These are phyloP conservation scores for Ennomos quercinarius DNA, from an alignment of 2,888 invertebrate genomes.

Conservation along the genomic window DNA sequence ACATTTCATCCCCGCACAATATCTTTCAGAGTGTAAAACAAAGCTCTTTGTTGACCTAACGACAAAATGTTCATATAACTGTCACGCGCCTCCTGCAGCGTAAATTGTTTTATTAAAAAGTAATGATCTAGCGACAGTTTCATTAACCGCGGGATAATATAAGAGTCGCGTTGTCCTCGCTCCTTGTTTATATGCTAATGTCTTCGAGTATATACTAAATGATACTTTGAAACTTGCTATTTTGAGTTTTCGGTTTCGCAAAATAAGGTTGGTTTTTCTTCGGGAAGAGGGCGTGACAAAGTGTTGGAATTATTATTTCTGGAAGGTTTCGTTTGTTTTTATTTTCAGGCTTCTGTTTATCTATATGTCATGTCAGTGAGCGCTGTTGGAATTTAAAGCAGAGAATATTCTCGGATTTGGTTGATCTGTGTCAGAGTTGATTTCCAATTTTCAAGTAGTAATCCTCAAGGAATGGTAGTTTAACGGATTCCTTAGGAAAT, in stretches of 20 bases:
- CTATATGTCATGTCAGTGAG: constrained; percentile 21
- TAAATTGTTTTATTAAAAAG: constrained; percentile 40
- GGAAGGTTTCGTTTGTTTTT: constrained; percentile 39
- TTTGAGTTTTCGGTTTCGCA: constrained; percentile 7
- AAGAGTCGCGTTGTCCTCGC: constrained; percentile 34
- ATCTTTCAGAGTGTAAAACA: neutral
- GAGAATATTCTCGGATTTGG: neutral
- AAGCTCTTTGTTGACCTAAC: neutral
- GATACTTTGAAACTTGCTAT: constrained; percentile 6
- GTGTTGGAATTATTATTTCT: constrained; percentile 33
- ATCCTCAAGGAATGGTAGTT: too few species aligned
- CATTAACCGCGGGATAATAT: constrained; percentile 40
- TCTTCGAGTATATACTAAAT: constrained; percentile 39
- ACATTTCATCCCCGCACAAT: too few species aligned
- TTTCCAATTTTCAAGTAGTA: too few species aligned
- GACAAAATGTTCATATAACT: constrained; percentile 1
- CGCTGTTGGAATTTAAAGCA: constrained; percentile 16
- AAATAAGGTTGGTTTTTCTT: constrained; percentile 22
- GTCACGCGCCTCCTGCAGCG: constrained; percentile 5
- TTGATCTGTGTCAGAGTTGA: too few species aligned
- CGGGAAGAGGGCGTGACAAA: constrained; percentile 14
- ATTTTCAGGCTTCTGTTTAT: constrained; percentile 35
- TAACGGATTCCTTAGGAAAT: too few species aligned
- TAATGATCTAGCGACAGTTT: constrained; percentile 39
- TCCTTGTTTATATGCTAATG: constrained; percentile 50